A percentile compares a stretch with the other conserved stretches of the same genome.
Conservation (phyloP, 2,888 invertebrate genomes). For the Geotrupes spiniger region DNA sequence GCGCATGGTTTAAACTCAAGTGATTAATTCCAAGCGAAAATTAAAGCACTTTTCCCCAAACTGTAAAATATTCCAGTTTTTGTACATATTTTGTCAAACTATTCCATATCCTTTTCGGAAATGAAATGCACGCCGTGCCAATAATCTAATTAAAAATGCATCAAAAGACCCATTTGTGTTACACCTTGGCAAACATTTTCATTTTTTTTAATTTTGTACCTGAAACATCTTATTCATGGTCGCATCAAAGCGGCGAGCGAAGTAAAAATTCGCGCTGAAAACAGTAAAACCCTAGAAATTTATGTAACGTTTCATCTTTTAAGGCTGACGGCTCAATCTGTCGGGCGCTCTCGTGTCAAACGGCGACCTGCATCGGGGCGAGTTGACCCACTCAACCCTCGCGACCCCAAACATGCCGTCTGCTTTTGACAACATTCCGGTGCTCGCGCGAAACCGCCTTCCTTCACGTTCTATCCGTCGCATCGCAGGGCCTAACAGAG, state of each 20-base stretch:
- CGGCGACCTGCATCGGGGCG: slow-evolving; percentile 12
- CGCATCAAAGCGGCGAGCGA: background rate
- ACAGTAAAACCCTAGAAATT: slow-evolving; percentile 15
- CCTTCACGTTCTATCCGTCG: slow-evolving; percentile 4
- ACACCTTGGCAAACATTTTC: too few species aligned
- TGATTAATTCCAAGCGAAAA: too few species aligned
- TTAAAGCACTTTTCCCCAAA: too few species aligned
- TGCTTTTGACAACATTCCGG: slow-evolving; percentile 15
- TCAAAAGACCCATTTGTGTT: too few species aligned
- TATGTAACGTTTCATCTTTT: slow-evolving; percentile 20
- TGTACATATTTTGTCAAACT: too few species aligned
- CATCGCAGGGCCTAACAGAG: background rate
- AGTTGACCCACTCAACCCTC: slow-evolving; percentile 14
- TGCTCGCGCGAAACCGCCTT: slow-evolving; percentile 10
- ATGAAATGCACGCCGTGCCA: too few species aligned
- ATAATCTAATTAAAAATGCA: too few species aligned
- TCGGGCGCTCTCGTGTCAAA: slow-evolving; percentile 15
- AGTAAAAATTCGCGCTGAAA: slow-evolving; percentile 13
- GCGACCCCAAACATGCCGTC: slow-evolving; percentile 2
- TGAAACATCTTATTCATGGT: too few species aligned
- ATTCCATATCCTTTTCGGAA: too few species aligned
- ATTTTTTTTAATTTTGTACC: too few species aligned
- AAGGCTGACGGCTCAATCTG: slow-evolving; percentile 20
- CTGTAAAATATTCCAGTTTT: too few species aligned
- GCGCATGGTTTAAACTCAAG: too few species aligned